Evolutionary conservation across 2,888 invertebrate species (phyloP).

Genomic region (Rapana venosa): DNA sequence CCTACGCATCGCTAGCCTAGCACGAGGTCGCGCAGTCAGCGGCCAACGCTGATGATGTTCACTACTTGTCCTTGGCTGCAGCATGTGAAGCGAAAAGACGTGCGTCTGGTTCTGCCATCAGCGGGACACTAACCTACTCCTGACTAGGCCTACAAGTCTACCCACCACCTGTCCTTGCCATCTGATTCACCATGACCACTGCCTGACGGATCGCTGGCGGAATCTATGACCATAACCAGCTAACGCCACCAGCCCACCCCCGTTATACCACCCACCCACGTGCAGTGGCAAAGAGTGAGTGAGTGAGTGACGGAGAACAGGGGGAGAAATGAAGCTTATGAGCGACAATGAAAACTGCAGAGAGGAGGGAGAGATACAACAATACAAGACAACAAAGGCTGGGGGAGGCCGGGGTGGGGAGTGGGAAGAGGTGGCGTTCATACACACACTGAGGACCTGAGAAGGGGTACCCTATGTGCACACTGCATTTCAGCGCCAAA

Average conservation of each 20-base stretch:
- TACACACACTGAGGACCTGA: too few relatives aligned
- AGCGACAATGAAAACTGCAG: neutral
- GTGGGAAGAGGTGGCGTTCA: neutral
- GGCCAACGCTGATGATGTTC: too few relatives aligned
- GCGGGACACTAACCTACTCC: neutral
- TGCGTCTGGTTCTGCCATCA: slow-evolving; percentile 1
- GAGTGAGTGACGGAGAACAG: too few relatives aligned
- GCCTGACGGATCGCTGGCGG: neutral
- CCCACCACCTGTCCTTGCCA: neutral
- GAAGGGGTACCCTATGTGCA: neutral
- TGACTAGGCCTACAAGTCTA: too few relatives aligned
- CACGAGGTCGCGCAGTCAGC: too few relatives aligned
- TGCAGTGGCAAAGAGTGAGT: too few relatives aligned
- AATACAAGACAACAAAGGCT: neutral
- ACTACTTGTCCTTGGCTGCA: too few relatives aligned
- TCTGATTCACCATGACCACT: slow-evolving; percentile 25
- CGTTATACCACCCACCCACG: too few relatives aligned
- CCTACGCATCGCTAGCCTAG: too few relatives aligned
- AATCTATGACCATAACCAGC: slow-evolving; percentile 22
- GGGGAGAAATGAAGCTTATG: too few relatives aligned
- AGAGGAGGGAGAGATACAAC: neutral
- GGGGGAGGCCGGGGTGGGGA: neutral
- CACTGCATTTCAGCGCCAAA: neutral
- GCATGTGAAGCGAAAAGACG: neutral
- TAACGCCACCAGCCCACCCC: neutral